Conservation (phyloP, 2,797 vertebrate genomes). For the Amazona ochrocephala region DNA sequence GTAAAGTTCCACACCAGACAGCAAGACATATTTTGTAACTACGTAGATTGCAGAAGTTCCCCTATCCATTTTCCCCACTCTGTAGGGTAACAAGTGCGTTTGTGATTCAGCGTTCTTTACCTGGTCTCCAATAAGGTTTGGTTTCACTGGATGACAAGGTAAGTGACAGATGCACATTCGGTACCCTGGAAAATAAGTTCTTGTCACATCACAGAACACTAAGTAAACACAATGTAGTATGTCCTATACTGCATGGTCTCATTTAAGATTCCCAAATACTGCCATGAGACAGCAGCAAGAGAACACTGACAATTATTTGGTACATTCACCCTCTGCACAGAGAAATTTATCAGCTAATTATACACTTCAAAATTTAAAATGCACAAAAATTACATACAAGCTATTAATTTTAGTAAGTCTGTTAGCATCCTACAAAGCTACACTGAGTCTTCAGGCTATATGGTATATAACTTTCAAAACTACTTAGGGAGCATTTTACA, state of each 20-base stretch:
- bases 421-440: not conserved
- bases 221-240: not conserved
- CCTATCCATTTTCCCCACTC: not conserved
- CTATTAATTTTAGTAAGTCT: not conserved
- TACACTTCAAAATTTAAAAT: not conserved
- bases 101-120: conserved; percentile 56
- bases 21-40: not conserved
- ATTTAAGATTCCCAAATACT: not conserved
- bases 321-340: not conserved
- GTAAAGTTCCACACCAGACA: not conserved
- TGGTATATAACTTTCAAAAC: not conserved
- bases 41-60: not conserved
- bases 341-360: not conserved
- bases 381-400: not conserved
- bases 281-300: not conserved
- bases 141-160: conserved; percentile 87
- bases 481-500: not conserved
- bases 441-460: fast-evolving
- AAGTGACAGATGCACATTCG: conserved; percentile 98
- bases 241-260: not conserved
- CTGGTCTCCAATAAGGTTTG: conserved; percentile 85
- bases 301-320: not conserved
- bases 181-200: conserved; percentile 81
- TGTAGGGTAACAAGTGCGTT: not conserved
- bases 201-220: not conserved